These are phyloP conservation scores for Channa striata DNA, from an alignment of 2,797 vertebrate species.

Conservation along the genomic window DNA sequence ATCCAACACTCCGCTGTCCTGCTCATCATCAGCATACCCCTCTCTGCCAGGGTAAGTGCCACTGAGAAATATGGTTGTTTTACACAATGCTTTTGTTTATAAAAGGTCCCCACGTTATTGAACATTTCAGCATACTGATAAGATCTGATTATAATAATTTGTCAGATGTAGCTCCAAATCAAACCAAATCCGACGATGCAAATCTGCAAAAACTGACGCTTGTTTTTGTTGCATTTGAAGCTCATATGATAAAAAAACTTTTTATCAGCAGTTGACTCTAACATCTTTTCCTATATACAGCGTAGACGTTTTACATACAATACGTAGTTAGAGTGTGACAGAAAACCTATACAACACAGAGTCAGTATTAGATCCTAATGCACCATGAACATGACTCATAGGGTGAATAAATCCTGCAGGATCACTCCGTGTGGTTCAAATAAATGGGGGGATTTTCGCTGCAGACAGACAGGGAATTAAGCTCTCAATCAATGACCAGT, in stretches of 20 bases:
- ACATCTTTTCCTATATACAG: slow-evolving; percentile 26
- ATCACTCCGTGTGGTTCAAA: slow-evolving; percentile 72
- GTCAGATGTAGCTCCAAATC: slow-evolving; percentile 8
- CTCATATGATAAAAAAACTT: slow-evolving; percentile 22
- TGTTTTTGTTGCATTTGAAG: slow-evolving; percentile 10
- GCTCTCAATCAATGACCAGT: slow-evolving; percentile 74
- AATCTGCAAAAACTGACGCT: not conserved
- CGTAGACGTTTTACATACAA: slow-evolving; percentile 43
- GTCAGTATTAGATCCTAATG: slow-evolving; percentile 58
- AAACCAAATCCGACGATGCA: not conserved
- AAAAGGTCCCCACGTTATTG: not conserved
- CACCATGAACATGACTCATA: slow-evolving; percentile 66
- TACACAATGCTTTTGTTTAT: slow-evolving; percentile 47
- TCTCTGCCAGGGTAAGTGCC: slow-evolving; percentile 59
- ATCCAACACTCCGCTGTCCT: slow-evolving; percentile 62
- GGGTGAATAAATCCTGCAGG: slow-evolving; percentile 61
- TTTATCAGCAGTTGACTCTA: slow-evolving; percentile 20
- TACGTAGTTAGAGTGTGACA: slow-evolving; percentile 63
- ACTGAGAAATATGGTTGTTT: slow-evolving; percentile 39
- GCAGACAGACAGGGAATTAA: slow-evolving; percentile 72
- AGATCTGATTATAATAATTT: slow-evolving; percentile 14
- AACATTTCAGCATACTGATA: not conserved
- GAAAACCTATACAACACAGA: slow-evolving; percentile 64
- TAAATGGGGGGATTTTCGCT: slow-evolving; percentile 70
- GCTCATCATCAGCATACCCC: slow-evolving; percentile 45